Evolutionary conservation across 1,140 invertebrate genomes (phyloP), one percentile per base, ranked within the genome.

Genomic region (Drosophila parvula): DNA sequence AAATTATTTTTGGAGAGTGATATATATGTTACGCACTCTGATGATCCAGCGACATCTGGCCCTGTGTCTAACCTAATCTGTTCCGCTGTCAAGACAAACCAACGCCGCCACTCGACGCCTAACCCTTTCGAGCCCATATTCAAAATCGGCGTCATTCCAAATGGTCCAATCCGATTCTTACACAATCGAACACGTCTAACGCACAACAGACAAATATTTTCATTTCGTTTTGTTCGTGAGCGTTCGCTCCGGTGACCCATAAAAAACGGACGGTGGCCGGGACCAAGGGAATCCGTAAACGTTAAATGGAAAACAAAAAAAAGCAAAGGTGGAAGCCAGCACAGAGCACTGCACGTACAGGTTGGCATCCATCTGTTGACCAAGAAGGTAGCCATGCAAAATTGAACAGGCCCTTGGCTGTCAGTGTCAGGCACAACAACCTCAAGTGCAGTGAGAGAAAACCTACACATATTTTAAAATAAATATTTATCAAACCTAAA

Each of bases 341-440:
- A 10, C 34, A 16, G 28, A 30, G 32, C 27, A 10, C 22, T 30
- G 34, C 40, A 71, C 51, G 65, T 41, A 41, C 34, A 59, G 51
- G 50, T 50, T 30, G 43, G 28, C 65, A 59, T 70, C 68, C 68
- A 30, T 71, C 65, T 71, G 68, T 71, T 71, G 68, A 71, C 65
- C 68, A 71, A 71, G 65, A 50, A 71, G 68, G 43, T 71, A 70
- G 67, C 65, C 68, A 71, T 71, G 68, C 68, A 71, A 71, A 70
- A 71, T 71, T 71, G 36, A 71, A 50, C 68, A 57, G 51, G 22
- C 68, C 41, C 68, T 58, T 71, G 68, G 30, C 51, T 70, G 67
- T 48, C 68, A 71, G 65, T 45, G 34, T 34, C 68, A 70, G 53
- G 65, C 48, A 58, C 48, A 71, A 28, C 30, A 28, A 28, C 50